Evolutionary conservation across 2,888 invertebrate genomes (phyloP), one percentile per base, ranked within the genome.

Genomic region (Acleris holmiana): DNA sequence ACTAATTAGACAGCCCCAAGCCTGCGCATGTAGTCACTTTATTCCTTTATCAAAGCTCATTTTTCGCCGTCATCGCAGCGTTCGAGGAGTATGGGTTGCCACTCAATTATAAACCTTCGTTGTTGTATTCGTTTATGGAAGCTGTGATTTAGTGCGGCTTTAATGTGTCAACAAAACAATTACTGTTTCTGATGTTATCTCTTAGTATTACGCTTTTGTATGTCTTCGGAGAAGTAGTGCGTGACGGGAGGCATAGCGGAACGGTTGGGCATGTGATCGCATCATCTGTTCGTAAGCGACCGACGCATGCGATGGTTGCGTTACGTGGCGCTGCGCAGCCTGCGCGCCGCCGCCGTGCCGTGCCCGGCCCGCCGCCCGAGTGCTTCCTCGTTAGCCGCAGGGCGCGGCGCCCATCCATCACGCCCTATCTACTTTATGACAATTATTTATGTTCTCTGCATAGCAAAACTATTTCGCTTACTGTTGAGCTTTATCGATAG

Each of bases 401-500:
- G 70, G 73, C 76, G 71, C 79, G 71, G 77, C 72, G 77, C 78
- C 80, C 86, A 91, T 92, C 91, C 89, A 88, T 91, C 91, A 91
- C 79, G 68, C 77, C 75, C 84, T 91, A 91, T 92, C 92, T 90
- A 77, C 82, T 85, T 86, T 89, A 91, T 91, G 91, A 92, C 90
- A 92, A 91, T 90, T 89, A 92, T 92, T 92, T 92, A 92, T 91
- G 90, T 88, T 87, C 81, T 77, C 85, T 80, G 85, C 82, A 80
- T 81, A 78, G 86, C 85, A 86, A 87, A 89, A 88, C 89, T 91
- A 91, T 91, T 91, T 88, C 89, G 86, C 90, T 90, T 85, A 86
- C 90, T 82, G 90, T 88, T 92, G 89, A 89, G 92, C 91, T 88
- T 91, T 90, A 91, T 92, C 91, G 91, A 92, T 91, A 89, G 85